Conservation (phyloP, 2,113 vertebrate species). For the Syrrhaptes paradoxus region DNA sequence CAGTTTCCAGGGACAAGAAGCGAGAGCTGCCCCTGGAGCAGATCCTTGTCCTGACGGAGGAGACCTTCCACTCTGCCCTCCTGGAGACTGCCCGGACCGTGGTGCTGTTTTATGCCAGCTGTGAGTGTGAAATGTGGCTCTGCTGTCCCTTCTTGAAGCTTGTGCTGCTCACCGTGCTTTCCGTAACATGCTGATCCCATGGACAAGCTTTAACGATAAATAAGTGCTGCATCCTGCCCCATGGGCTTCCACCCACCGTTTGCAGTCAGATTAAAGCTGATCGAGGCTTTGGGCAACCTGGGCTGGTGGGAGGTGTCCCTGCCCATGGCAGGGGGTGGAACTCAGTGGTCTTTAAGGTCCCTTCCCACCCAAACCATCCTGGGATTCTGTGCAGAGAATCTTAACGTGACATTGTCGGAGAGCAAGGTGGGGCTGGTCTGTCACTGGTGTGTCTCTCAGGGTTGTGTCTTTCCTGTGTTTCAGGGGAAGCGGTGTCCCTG, state of each 20-base stretch:
- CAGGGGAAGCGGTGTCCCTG: conserved; percentile 92
- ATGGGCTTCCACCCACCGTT: accelerated
- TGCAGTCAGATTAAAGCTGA: background rate
- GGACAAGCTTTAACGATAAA: background rate
- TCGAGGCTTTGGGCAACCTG: no score
- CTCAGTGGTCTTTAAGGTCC: no score
- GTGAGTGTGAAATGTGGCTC: conserved; percentile 75
- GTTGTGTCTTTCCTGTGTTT: conserved; percentile 31
- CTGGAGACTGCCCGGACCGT: conserved; percentile 61
- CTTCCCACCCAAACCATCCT: no score
- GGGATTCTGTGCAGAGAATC: background rate
- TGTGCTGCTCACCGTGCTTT: background rate
- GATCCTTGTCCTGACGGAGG: conserved; percentile 79
- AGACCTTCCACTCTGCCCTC: conserved; percentile 78
- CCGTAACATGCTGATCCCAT: background rate
- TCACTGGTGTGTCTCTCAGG: background rate
- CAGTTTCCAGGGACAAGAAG: conserved; percentile 82
- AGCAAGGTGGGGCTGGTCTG: background rate
- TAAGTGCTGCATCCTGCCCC: background rate
- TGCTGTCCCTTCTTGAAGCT: background rate
- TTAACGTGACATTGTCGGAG: accelerated
- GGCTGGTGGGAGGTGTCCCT: no score
- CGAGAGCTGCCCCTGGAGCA: conserved; percentile 74
- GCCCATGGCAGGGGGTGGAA: no score
- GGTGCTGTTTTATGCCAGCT: conserved; percentile 90